These are phyloP conservation scores for Nezara viridula DNA, from an alignment of 2,888 invertebrate genomes.

Conservation along the genomic window DNA sequence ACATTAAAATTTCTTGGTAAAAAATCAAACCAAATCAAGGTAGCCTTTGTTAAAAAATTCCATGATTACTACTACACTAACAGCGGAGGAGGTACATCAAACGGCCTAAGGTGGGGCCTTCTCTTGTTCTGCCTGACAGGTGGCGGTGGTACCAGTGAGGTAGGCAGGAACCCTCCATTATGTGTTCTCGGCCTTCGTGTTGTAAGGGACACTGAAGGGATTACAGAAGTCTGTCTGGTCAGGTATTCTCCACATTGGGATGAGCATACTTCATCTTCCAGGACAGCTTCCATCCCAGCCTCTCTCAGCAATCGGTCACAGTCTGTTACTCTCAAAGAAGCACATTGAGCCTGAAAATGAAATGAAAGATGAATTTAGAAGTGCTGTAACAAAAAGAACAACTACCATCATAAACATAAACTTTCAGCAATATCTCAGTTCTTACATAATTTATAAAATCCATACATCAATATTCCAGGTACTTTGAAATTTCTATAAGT, in stretches of 20 bases:
- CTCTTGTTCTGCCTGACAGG: background rate
- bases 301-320: slow-evolving; percentile 86
- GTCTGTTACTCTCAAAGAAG: slow-evolving; percentile 88
- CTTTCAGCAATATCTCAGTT: no score
- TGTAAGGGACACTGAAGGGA: slow-evolving; percentile 53
- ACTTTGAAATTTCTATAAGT: no score
- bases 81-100: slow-evolving; percentile 40
- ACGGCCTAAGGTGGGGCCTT: slow-evolving; percentile 29
- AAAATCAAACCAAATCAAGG: background rate
- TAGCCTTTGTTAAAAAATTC: background rate
- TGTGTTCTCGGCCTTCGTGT: slow-evolving; percentile 59
- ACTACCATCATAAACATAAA: no score
- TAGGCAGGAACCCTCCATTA: background rate
- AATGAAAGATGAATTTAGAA: slow-evolving; percentile 63
- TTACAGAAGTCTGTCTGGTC: slow-evolving; percentile 58
- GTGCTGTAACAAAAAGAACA: no score
- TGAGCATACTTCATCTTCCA: slow-evolving; percentile 89
- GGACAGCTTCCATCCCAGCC: slow-evolving; percentile 85
- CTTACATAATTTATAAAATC: no score
- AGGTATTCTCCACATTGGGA: slow-evolving; percentile 79
- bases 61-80: background rate
- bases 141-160: slow-evolving; percentile 48
- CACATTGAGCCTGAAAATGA: slow-evolving; percentile 83
- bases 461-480: no score
- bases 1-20: background rate